These are phyloP conservation scores for Cephus runcator DNA, from an alignment of 2,888 invertebrate genomes.

Conservation along the genomic window DNA sequence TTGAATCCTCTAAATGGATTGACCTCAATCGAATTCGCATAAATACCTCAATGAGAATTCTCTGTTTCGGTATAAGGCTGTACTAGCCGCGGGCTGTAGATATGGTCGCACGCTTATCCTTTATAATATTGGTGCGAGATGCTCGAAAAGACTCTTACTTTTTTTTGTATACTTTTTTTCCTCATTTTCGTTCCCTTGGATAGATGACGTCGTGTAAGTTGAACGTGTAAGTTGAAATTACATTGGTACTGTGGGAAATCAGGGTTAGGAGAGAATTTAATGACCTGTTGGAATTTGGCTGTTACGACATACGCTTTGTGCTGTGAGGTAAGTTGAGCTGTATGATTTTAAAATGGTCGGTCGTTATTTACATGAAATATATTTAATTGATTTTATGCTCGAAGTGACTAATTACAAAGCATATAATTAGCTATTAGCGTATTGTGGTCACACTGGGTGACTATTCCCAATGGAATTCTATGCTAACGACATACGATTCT, in stretches of 20 bases:
- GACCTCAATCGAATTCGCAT: not conserved
- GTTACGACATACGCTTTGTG: not conserved
- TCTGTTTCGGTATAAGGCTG: not conserved
- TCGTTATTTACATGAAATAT: not conserved
- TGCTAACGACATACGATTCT: not conserved
- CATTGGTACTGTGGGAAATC: not conserved
- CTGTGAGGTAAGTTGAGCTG: not conserved
- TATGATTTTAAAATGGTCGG: not conserved
- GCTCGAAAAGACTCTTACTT: not conserved
- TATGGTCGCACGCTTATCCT: not conserved
- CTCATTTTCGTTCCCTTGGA: not conserved
- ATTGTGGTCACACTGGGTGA: not conserved
- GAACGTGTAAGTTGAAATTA: not conserved
- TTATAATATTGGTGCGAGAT: not conserved
- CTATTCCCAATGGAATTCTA: not conserved
- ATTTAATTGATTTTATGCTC: not conserved
- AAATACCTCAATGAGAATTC: not conserved
- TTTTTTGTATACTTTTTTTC: not conserved
- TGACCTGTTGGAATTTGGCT: not conserved
- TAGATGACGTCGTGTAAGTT: not conserved
- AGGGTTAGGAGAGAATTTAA: not conserved
- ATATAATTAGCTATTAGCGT: not conserved
- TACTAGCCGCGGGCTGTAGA: not conserved
- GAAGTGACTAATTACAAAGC: not conserved
- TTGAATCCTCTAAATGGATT: not conserved